A percentile compares a stretch with the other conserved stretches of the same genome.
Conservation (phyloP, 2,888 invertebrate species). For the Pristionchus arcanus region DNA sequence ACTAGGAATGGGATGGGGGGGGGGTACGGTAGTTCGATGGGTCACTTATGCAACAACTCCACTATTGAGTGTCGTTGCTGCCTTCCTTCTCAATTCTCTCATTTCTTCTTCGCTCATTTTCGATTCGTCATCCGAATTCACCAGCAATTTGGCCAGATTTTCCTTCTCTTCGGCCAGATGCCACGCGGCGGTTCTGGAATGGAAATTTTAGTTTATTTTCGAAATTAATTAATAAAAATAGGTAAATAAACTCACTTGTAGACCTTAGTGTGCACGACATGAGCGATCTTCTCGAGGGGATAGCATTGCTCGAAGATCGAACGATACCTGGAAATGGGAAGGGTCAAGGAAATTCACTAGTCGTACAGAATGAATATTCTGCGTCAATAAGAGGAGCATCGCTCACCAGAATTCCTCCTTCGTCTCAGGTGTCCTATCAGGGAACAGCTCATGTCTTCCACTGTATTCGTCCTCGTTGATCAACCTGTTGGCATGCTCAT, state of each 20-base stretch:
- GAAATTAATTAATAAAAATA: not conserved
- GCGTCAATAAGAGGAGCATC: not conserved
- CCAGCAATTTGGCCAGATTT: constrained; percentile 56
- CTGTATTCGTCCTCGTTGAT: constrained; percentile 69
- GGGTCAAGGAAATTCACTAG: too few relatives aligned
- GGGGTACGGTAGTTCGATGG: constrained; percentile 39
- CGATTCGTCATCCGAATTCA: constrained; percentile 35
- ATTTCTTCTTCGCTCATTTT: constrained; percentile 41
- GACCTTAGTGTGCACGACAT: constrained; percentile 77
- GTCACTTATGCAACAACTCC: constrained; percentile 48
- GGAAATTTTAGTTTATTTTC: not conserved
- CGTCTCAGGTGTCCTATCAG: constrained; percentile 74
- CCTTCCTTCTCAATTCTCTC: constrained; percentile 43
- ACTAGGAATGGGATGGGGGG: not conserved
- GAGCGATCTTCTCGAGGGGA: constrained; percentile 71
- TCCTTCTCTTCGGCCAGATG: constrained; percentile 76
- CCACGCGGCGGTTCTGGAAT: constrained; percentile 75
- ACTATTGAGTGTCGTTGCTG: constrained; percentile 34
- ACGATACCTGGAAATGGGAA: constrained; percentile 44
- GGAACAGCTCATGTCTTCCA: constrained; percentile 68
- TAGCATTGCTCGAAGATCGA: constrained; percentile 75
- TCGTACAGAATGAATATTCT: not conserved
- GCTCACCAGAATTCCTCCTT: constrained; percentile 74
- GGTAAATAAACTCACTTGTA: constrained; percentile 69
- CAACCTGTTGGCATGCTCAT: constrained; percentile 66